Percentiles rank a stretch among this genome's conserved stretches.
Conservation (phyloP, 2,888 invertebrate genomes). For the Doris montereyensis region DNA sequence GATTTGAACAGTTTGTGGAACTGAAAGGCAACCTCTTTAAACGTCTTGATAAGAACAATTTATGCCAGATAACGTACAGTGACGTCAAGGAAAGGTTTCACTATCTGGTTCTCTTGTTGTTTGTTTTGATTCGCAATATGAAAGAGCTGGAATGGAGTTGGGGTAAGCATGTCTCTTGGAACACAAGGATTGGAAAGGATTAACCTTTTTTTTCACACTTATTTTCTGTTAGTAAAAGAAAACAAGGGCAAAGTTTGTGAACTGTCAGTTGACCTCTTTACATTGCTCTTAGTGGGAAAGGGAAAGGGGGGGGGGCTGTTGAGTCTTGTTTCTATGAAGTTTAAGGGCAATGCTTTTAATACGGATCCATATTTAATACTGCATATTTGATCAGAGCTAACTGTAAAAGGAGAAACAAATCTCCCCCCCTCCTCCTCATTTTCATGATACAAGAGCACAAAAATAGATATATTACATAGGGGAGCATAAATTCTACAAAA, state of each 20-base stretch:
- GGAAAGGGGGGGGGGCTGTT: too few relatives aligned
- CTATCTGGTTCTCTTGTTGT: conserved; percentile 88
- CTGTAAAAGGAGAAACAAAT: too few relatives aligned
- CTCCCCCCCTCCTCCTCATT: too few relatives aligned
- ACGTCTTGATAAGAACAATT: conserved; percentile 98
- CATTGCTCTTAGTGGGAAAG: too few relatives aligned
- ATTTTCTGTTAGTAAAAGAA: background rate
- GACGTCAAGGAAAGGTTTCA: conserved; percentile 98
- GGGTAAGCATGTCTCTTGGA: conserved; percentile 65
- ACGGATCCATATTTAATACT: too few relatives aligned
- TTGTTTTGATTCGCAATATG: conserved; percentile 97
- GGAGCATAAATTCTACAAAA: too few relatives aligned
- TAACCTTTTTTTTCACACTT: background rate
- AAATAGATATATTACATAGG: too few relatives aligned
- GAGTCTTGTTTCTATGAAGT: too few relatives aligned
- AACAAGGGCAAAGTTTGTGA: background rate
- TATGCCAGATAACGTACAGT: conserved; percentile 95
- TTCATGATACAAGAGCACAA: too few relatives aligned
- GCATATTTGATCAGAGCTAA: too few relatives aligned
- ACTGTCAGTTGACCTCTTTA: too few relatives aligned
- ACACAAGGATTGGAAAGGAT: background rate
- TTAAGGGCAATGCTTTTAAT: too few relatives aligned
- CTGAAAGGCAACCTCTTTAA: conserved; percentile 99
- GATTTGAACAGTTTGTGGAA: conserved; percentile 99
- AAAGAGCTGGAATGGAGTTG: conserved; percentile 96